Percentiles rank a stretch among this genome's conserved stretches.
phyloP scores from a whole-genome alignment of 2,113 vertebrate genomes.

The Sigmodon hispidus region DNA sequence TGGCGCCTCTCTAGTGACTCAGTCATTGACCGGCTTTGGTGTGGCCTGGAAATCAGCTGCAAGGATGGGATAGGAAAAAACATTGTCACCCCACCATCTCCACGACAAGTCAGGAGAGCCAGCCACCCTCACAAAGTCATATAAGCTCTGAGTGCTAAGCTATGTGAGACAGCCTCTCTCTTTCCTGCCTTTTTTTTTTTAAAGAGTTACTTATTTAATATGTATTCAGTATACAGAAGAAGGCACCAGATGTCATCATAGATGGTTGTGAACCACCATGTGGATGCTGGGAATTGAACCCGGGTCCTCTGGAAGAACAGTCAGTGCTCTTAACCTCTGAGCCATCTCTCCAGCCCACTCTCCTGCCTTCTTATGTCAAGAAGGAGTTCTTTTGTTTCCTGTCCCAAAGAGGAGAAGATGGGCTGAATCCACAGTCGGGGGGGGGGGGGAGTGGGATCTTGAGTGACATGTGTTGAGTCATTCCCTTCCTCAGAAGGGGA shows the following conservation, averaged over 20 bases:
- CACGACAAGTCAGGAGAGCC: background rate
- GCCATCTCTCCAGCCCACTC: too few relatives aligned
- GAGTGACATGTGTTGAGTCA: background rate
- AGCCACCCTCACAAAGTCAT: background rate
- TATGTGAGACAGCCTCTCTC: background rate
- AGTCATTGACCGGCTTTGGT: background rate
- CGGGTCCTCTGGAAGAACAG: too few relatives aligned
- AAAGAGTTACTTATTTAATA: too few relatives aligned
- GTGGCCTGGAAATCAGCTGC: background rate
- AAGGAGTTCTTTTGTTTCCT: background rate
- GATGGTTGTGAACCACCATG: too few relatives aligned
- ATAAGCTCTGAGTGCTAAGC: background rate
- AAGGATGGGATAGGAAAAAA: background rate
- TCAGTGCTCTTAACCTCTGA: too few relatives aligned
- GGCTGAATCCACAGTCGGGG: background rate
- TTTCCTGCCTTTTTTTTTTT: background rate
- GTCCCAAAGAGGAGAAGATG: background rate
- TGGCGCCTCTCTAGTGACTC: background rate
- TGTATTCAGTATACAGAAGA: too few relatives aligned
- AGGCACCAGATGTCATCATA: too few relatives aligned
- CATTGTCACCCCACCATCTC: background rate
- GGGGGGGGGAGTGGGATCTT: too few relatives aligned
- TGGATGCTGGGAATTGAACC: too few relatives aligned
- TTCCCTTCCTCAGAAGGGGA: background rate
- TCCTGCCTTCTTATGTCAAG: background rate